These are phyloP conservation scores for Notothenia rossii DNA, from an alignment of 2,113 vertebrate genomes.

Conservation along the genomic window DNA sequence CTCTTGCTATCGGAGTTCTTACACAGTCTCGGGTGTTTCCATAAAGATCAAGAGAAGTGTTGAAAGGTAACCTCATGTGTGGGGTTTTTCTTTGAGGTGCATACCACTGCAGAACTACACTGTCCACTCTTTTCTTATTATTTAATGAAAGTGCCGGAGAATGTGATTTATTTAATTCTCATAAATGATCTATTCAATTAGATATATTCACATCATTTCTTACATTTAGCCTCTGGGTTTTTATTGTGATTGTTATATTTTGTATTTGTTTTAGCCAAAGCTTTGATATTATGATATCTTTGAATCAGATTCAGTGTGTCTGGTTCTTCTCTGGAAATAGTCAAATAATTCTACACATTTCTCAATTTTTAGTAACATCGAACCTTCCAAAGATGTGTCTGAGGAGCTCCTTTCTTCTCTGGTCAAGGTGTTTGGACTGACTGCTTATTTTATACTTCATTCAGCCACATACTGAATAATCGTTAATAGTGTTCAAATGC, in stretches of 20 bases:
- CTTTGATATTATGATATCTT: not conserved
- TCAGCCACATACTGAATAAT: conserved; percentile 28
- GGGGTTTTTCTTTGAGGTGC: conserved; percentile 29
- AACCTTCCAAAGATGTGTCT: not conserved
- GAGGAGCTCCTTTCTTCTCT: conserved; percentile 10
- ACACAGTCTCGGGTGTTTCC: conserved; percentile 54
- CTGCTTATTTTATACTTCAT: conserved; percentile 15
- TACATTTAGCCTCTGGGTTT: not conserved
- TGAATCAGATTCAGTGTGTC: not conserved
- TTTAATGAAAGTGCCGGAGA: conserved; percentile 13
- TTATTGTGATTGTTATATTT: not conserved
- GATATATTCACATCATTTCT: not conserved
- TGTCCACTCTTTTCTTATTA: conserved; percentile 7
- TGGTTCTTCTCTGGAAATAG: not conserved
- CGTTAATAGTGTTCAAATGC: conserved; percentile 29
- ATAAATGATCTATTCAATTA: not conserved
- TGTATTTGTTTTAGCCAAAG: not conserved
- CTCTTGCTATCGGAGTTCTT: conserved; percentile 72
- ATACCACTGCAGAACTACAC: conserved; percentile 25
- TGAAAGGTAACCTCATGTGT: conserved; percentile 45
- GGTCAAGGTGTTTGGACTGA: conserved; percentile 30
- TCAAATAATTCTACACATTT: not conserved
- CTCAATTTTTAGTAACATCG: not conserved
- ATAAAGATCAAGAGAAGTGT: conserved; percentile 55
- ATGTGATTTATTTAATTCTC: not conserved